A percentile compares a stretch with the other conserved stretches of the same genome.
These are phyloP conservation scores for Periophthalmodon schlosseri DNA, from an alignment of 2,113 vertebrate genomes.

Conservation along the genomic window DNA sequence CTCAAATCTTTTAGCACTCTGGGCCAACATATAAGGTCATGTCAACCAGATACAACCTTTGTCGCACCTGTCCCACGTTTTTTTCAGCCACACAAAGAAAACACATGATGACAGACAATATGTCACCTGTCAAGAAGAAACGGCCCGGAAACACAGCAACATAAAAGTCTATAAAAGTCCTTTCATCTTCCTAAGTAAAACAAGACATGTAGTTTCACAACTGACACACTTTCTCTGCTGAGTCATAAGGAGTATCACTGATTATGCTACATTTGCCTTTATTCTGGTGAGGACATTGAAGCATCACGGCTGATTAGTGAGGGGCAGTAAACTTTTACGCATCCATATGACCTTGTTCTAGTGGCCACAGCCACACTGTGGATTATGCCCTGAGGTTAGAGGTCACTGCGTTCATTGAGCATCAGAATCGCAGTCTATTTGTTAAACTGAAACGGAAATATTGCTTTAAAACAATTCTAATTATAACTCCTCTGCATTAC, in stretches of 20 bases:
- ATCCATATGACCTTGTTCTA: background rate
- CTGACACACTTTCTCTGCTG: slow-evolving; percentile 4
- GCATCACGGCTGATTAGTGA: slow-evolving; percentile 8
- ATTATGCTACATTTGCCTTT: slow-evolving; percentile 4
- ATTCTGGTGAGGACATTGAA: slow-evolving; percentile 20
- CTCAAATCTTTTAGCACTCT: slow-evolving; percentile 30
- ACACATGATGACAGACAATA: slow-evolving; percentile 34
- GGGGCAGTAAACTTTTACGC: background rate
- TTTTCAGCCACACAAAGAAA: slow-evolving; percentile 20
- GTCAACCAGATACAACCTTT: slow-evolving; percentile 24
- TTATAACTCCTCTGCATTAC: slow-evolving; percentile 42
- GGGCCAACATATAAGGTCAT: slow-evolving; percentile 23
- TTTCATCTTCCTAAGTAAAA: background rate
- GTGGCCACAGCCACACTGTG: background rate
- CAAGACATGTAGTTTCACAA: background rate
- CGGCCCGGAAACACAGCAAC: slow-evolving; percentile 10
- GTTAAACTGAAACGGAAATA: slow-evolving; percentile 17
- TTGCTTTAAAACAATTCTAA: slow-evolving; percentile 33
- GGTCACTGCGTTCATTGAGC: slow-evolving; percentile 9
- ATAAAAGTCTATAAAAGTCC: slow-evolving; percentile 5
- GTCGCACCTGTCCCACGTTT: slow-evolving; percentile 15
- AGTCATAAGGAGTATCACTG: slow-evolving; percentile 10
- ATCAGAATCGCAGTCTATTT: background rate
- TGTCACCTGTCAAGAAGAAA: slow-evolving; percentile 25
- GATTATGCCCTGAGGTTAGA: background rate